These are phyloP conservation scores for Lepidocyrtoides sp. DNA, from an alignment of 2,888 invertebrate species.

Conservation along the genomic window DNA sequence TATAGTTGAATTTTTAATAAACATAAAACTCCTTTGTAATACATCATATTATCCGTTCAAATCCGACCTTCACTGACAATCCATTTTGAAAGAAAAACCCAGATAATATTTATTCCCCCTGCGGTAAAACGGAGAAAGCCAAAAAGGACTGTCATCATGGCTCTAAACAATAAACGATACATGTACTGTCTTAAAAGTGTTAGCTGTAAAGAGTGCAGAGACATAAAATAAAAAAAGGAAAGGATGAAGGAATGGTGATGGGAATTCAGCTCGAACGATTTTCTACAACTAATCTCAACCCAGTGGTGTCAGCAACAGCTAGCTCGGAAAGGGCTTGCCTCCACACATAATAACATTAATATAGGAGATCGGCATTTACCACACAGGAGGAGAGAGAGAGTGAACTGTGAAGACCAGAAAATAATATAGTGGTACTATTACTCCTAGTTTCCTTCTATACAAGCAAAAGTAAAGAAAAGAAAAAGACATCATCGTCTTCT, in stretches of 20 bases:
- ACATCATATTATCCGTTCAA: no score
- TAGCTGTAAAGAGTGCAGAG: not conserved
- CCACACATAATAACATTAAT: constrained; percentile 60
- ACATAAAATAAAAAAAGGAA: not conserved
- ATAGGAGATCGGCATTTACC: constrained; percentile 60
- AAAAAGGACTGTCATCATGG: no score
- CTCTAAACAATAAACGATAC: constrained; percentile 11
- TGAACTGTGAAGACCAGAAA: constrained; percentile 60
- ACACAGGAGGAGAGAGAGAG: no score
- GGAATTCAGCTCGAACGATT: constrained; percentile 62
- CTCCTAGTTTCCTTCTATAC: not conserved
- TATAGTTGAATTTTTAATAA: not conserved
- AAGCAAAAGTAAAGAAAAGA: not conserved
- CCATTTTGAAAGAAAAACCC: no score
- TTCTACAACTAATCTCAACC: constrained; percentile 54
- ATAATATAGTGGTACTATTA: constrained; percentile 20
- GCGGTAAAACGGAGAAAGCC: no score
- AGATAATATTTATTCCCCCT: no score
- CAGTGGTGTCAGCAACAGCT: constrained; percentile 58
- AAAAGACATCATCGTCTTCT: no score
- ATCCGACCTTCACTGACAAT: no score
- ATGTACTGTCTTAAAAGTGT: not conserved
- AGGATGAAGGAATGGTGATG: constrained; percentile 50
- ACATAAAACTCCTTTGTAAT: no score
- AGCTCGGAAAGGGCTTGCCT: constrained; percentile 1